These are phyloP conservation scores for Heliothis peltigera DNA, from an alignment of 2,888 invertebrate species.

Conservation along the genomic window DNA sequence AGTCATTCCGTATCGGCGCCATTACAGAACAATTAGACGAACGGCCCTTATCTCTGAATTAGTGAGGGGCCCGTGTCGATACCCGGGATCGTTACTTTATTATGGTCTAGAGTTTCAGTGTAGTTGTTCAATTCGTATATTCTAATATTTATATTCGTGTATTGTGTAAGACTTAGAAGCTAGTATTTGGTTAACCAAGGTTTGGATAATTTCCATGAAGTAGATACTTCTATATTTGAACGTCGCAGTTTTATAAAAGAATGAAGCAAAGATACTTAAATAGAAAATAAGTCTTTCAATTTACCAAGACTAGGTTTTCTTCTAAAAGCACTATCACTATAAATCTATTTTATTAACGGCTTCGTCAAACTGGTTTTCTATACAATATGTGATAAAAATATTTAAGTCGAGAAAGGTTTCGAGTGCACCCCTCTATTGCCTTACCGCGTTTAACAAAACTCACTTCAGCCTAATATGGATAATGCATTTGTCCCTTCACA, in stretches of 20 bases:
- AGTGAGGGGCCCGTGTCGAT: constrained; percentile 43
- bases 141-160: no score
- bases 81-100: neutral
- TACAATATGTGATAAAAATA: neutral
- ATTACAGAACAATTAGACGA: constrained; percentile 84
- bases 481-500: constrained; percentile 41
- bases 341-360: no score
- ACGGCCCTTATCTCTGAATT: constrained; percentile 72
- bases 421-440: neutral
- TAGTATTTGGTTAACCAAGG: no score
- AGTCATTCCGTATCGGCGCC: constrained; percentile 74
- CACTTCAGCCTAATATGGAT: constrained; percentile 21
- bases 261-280: no score
- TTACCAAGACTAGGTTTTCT: no score
- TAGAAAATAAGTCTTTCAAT: no score
- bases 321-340: no score
- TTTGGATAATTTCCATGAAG: no score
- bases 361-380: neutral
- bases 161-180: no score
- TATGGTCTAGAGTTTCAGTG: neutral
- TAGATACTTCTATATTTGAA: no score
- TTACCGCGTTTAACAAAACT: constrained; percentile 1
- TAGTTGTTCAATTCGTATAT: no score
- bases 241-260: no score
- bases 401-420: neutral